phyloP scores from a whole-genome alignment of 2,797 vertebrate species.

The Eulemur coronatus region DNA sequence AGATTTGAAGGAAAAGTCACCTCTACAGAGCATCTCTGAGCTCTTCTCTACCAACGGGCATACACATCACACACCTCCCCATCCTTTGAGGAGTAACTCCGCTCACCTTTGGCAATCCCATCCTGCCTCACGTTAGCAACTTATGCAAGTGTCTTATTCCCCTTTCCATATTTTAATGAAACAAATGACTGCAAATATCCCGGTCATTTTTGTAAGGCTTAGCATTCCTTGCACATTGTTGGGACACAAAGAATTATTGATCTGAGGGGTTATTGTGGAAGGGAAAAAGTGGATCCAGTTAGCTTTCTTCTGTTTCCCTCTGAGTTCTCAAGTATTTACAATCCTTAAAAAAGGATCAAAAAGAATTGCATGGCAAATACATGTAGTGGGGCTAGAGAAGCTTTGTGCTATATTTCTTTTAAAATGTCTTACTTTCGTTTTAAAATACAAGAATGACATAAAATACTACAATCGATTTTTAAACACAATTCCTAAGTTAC shows the following conservation, averaged over 20 bases:
- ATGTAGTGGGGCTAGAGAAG: background rate
- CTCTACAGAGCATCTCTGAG: background rate
- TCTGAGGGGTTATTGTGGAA: background rate
- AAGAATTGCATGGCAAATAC: background rate
- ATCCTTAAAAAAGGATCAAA: background rate
- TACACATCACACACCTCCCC: background rate
- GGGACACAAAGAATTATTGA: background rate
- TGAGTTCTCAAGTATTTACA: conserved; percentile 4
- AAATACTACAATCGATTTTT: background rate
- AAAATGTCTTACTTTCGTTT: background rate
- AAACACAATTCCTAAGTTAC: background rate
- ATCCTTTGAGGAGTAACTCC: background rate
- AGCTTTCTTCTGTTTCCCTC: background rate
- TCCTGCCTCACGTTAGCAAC: background rate
- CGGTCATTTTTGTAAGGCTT: background rate
- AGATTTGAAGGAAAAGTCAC: background rate
- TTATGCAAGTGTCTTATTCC: background rate
- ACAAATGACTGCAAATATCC: background rate
- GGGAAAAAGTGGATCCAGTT: background rate
- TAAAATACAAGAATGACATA: background rate
- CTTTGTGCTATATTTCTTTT: background rate
- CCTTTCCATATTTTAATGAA: background rate
- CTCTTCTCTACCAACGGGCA: background rate
- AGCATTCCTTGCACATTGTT: background rate
- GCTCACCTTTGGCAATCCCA: background rate